A percentile compares a stretch with the other conserved stretches of the same genome.
phyloP scores from a whole-genome alignment of 2,888 invertebrate genomes.

The Macrosoma leucophasiata region DNA sequence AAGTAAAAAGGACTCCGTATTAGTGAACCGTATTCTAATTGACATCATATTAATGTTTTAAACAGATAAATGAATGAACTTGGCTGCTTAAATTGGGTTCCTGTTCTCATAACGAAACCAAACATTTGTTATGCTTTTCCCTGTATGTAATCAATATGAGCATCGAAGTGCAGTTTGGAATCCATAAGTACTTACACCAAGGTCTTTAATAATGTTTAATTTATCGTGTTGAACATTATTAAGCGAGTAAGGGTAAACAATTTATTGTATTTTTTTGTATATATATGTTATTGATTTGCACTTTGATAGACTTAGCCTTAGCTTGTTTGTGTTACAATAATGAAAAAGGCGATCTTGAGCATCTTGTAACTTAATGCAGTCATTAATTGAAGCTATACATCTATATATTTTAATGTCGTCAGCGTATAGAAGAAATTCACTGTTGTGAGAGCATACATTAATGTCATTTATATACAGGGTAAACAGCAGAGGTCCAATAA shows the following conservation, averaged over 20 bases:
- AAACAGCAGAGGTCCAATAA: neutral
- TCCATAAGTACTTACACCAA: too few relatives aligned
- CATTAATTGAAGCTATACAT: neutral
- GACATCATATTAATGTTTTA: neutral
- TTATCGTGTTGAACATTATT: too few relatives aligned
- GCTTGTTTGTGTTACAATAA: slow-evolving; percentile 18
- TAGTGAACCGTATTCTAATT: slow-evolving; percentile 1
- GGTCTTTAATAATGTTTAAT: too few relatives aligned
- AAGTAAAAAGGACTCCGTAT: slow-evolving; percentile 4
- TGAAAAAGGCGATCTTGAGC: slow-evolving; percentile 18
- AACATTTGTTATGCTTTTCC: slow-evolving; percentile 5
- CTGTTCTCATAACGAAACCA: neutral
- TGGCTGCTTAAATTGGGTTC: neutral
- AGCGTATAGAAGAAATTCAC: neutral
- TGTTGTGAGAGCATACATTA: neutral
- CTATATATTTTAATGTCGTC: neutral
- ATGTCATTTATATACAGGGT: neutral
- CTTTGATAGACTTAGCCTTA: slow-evolving; percentile 20
- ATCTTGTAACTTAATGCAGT: slow-evolving; percentile 15
- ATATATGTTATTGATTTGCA: too few relatives aligned
- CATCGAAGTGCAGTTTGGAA: neutral
- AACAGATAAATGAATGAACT: slow-evolving; percentile 1
- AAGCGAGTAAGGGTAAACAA: neutral
- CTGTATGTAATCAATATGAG: slow-evolving; percentile 1
- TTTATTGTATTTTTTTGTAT: slow-evolving; percentile 19